Base-by-base conservation (phyloP, 2,797 vertebrate genomes). In the Phoebastria nigripes region DNA sequence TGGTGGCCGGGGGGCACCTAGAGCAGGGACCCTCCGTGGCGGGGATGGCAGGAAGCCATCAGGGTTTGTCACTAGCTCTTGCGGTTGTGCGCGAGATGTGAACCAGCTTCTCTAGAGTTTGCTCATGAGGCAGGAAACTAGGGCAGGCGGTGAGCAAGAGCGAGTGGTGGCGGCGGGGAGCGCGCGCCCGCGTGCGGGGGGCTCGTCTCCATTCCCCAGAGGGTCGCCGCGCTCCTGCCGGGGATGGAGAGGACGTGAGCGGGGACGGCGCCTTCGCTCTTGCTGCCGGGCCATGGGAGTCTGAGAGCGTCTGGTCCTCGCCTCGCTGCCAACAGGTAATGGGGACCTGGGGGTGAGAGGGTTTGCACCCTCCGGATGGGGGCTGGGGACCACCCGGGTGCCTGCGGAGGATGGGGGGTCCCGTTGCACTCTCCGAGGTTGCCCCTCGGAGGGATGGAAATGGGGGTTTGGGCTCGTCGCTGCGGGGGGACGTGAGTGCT, bases 111-210 rank as follows among this genome's bases (percentile, higher is more conserved):
- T 94, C 91, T 49, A 66, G 87, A 39, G 91, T 71, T 95, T 88
- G 94, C 87, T 94, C 84, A 52, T 76, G 92, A 87, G 96, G 94
- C 97, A 97, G 97, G 97, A 98, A 98, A 54, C 90, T 76, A 77
- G 85, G 71, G 89, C 96, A 96, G 95, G 95, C 54, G 20, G 62
- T 3, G 35, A 87, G 77, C 33, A 2, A 62, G 69, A 46, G 80
- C 7, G 22, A 66, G 61, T 14, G 8, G 31, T 1, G 9, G 44
- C 6, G 15, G 82, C 5, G 11, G 72, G 49, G 74, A 59, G 77
- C 37, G 33, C 24, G 5, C 14, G 15, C 73, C 83, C 24, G 46
- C 0, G 14, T 8, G 51, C 8, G 26, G 89, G 88, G 73, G 66
- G 37, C 46, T 85, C 13, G 2, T 10, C 37, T 42, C 54, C 0